A percentile compares a stretch with the other conserved stretches of the same genome.
phyloP scores from a whole-genome alignment of 1,140 invertebrate species.

The Nomia melanderi region DNA sequence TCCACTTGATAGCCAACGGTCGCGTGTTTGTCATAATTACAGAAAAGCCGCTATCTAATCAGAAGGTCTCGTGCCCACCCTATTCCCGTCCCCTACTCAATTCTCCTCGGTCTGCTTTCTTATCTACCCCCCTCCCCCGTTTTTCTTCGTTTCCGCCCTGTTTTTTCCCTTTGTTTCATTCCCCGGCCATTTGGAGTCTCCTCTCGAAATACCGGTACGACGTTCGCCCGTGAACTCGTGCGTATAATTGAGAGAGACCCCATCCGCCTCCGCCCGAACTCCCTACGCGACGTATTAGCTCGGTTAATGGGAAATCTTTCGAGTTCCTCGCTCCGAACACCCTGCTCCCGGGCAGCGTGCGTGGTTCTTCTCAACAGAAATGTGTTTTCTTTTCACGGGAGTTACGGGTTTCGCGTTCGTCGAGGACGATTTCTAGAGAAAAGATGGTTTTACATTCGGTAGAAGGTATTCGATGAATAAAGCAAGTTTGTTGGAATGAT shows the following conservation, averaged over 20 bases:
- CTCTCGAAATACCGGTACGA: conserved; percentile 49
- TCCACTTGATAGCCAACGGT: no score
- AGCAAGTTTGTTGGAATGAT: no score
- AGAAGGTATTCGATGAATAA: no score
- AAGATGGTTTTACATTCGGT: no score
- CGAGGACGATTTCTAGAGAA: no score
- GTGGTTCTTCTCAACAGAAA: neutral
- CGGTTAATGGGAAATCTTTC: conserved; percentile 59
- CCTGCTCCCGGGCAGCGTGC: neutral
- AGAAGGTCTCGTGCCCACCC: no score
- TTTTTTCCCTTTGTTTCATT: conserved; percentile 9
- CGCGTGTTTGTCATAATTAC: no score
- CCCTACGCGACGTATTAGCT: conserved; percentile 41
- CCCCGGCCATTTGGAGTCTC: neutral
- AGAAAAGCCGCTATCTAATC: no score
- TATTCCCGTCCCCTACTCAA: no score
- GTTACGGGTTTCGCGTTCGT: no score
- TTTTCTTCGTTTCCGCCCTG: neutral
- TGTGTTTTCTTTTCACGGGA: neutral
- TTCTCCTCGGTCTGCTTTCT: neutral
- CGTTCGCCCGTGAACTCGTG: conserved; percentile 55
- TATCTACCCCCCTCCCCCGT: no score
- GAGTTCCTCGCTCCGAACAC: neutral
- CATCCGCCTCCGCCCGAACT: conserved; percentile 4
- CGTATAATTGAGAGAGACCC: conserved; percentile 57